Evolutionary conservation across 1,140 invertebrate genomes (phyloP).

Genomic region (Bactericera cockerelli): DNA sequence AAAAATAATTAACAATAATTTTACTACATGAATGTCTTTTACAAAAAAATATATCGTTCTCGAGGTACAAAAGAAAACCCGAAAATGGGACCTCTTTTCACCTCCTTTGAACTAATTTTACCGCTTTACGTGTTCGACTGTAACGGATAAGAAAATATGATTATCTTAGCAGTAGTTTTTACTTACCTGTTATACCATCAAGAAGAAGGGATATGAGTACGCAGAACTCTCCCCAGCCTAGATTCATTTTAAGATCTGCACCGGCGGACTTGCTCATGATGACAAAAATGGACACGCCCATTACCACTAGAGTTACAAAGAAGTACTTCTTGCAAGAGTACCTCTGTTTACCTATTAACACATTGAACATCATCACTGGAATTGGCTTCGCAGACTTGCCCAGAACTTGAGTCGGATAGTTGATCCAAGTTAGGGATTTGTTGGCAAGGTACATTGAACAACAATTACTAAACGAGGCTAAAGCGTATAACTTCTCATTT

Average conservation of each 20-base stretch:
- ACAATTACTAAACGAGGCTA: background rate
- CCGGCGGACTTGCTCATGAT: background rate
- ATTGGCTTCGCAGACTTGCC: constrained; percentile 1
- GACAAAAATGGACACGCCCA: background rate
- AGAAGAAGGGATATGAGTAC: constrained; percentile 21
- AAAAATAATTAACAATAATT: too few relatives aligned
- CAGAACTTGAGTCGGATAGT: constrained; percentile 2
- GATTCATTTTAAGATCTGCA: background rate
- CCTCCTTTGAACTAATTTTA: too few relatives aligned
- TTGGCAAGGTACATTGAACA: background rate
- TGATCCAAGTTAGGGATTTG: background rate
- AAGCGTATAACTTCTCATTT: background rate
- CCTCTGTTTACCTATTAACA: background rate
- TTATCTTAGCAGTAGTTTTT: too few relatives aligned
- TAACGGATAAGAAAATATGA: too few relatives aligned
- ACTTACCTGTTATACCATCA: constrained; percentile 28
- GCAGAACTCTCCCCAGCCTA: background rate
- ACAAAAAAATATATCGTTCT: too few relatives aligned
- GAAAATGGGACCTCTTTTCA: too few relatives aligned
- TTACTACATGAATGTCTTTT: too few relatives aligned
- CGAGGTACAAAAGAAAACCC: too few relatives aligned
- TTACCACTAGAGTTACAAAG: background rate
- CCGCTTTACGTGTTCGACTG: too few relatives aligned
- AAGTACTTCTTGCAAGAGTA: background rate
- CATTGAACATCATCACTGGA: constrained; percentile 9